Base-by-base conservation (phyloP, 2,888 invertebrate species). In the Paralinhomoeus sp. region DNA sequence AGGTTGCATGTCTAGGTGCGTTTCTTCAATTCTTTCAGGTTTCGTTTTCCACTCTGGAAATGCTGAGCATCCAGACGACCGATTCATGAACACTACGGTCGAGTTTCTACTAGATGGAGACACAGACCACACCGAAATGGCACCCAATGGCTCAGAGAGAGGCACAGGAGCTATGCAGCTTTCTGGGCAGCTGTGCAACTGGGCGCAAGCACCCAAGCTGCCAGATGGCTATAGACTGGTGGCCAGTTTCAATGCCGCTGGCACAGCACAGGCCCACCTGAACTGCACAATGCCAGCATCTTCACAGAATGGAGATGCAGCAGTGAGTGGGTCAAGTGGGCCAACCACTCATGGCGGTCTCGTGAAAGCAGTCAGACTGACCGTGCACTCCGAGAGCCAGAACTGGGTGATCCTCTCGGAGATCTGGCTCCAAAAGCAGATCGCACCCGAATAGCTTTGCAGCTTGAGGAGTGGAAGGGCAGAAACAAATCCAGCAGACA, bases 31-130 rank as follows among this genome's bases (percentile, higher is more conserved):
- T n/a, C n/a, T n/a, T n/a, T n/a, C n/a, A 34, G 22, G 63, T 40
- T 61, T 56, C 47, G 48, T 59, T 38, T 61, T 64, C 48, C 52
- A 60, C 34, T 85, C 83, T 63, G 85, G 85, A 24, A 87, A 85
- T 64, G 73, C 75, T 0, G 81, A 84, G 55, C 85, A 87, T 66
- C 76, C 78, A 0, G 77, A 77, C 1, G 87, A 89, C 66, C 77
- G 76, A 55, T 78, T 89, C 60, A 76, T 77, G 59, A 78, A 84
- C 54, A 80, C 85, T 0, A 77, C 78, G 0, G 73, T 89, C 7
- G 84, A 87, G 66, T 20, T 22, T 17, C 5, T 21, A 7, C 37
- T 27, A 12, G 27, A 9, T 5, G 27, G 27, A 27, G 27, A 27
- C 27, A 12, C 5, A 12, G 27, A 27, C 27, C 27, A 9, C 27